These are phyloP conservation scores for Pseudocheirus occidentalis DNA, from an alignment of 2,797 vertebrate genomes.

Conservation along the genomic window DNA sequence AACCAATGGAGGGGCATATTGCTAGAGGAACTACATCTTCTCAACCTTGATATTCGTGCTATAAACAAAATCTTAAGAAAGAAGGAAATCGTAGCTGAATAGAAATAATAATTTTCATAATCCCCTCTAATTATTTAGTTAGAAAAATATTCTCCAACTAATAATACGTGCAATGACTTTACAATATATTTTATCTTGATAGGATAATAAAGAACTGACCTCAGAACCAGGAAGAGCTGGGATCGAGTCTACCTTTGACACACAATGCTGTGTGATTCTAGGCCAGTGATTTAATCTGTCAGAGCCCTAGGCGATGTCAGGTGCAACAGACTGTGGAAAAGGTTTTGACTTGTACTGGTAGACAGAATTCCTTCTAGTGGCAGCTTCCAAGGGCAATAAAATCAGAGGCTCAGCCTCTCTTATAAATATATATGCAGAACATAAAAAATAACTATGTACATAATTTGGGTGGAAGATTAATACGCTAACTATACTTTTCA, in stretches of 20 bases:
- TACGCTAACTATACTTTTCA: not conserved
- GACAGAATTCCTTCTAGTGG: not conserved
- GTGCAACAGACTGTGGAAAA: no score
- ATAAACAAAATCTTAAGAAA: not conserved
- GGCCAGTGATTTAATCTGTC: not conserved
- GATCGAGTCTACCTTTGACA: not conserved
- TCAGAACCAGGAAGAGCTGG: no score
- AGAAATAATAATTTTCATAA: not conserved
- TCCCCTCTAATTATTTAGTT: not conserved
- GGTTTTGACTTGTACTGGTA: not conserved
- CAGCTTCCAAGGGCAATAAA: not conserved
- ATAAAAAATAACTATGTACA: not conserved
- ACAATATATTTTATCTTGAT: no score
- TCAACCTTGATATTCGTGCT: not conserved
- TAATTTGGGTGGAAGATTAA: not conserved
- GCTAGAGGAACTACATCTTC: not conserved
- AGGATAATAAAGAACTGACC: no score
- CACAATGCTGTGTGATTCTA: not conserved
- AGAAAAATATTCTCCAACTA: not conserved
- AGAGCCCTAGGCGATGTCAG: no score
- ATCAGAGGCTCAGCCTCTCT: not conserved
- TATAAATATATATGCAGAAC: not conserved
- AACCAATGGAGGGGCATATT: not conserved
- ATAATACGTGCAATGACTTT: not conserved
- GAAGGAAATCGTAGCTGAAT: not conserved